Base-by-base conservation (phyloP, 2,797 vertebrate genomes). In the Paratrypauchen microcephalus region DNA sequence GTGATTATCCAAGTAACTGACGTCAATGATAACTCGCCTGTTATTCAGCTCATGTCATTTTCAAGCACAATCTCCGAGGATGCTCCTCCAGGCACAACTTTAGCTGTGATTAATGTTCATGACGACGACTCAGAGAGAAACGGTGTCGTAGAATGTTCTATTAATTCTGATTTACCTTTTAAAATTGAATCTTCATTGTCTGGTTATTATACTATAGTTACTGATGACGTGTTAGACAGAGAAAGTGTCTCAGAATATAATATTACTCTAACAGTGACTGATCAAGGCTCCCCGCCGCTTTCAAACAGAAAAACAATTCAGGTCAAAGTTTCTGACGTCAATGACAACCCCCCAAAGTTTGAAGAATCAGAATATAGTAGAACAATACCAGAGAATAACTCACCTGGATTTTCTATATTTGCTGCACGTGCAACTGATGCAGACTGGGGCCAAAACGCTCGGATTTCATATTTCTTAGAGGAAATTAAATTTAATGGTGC, bases 311-410 rank as follows among this genome's bases (percentile, higher is more conserved):
- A 77, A 59, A 73, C 57, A 2, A 82, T 94, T 11, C 81, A 64
- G 7, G 64, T 95, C 0, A 86, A 88, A 71, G 74, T 94, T n/a
- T 86, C 88, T 65, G 93, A 94, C 36, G 80, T 32, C 30, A 32
- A 32, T 32, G 30, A 32, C 30, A 32, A 32, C 30, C 6, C 30
- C 30, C 30, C 30, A 32, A 32, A 32, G 30, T 32, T 32, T 32
- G 30, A 32, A 1, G 30, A 32, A 32, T 32, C 30, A 32, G 30
- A 32, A 32, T 32, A 32, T 32, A 32, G 30, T 32, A 32, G 30
- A 32, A 6, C 30, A 32, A 32, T 32, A 32, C 30, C 30, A 0
- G 30, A 32, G 30, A 32, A 32, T 4, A 30, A 30, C 28, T 30
- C 28, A 30, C 28, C 28, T 30, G 28, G 28, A 30, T 30, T 30